Evolutionary conservation across 2,113 vertebrate species (phyloP).

Genomic region (Myiagra hebetior): DNA sequence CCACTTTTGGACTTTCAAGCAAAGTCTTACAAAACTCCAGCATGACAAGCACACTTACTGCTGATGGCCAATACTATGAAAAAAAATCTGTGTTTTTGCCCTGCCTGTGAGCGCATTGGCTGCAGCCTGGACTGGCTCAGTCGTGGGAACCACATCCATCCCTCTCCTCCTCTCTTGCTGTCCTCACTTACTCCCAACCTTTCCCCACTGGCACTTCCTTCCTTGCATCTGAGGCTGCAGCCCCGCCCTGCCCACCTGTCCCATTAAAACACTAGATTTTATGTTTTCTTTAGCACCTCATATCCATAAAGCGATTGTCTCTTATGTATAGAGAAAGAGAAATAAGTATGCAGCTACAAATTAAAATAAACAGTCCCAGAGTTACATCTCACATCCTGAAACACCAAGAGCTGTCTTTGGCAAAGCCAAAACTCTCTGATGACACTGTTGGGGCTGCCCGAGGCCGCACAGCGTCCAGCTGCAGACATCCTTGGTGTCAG

Average conservation of each 20-base stretch:
- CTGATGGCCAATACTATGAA: rapidly evolving
- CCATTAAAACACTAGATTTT: neutral
- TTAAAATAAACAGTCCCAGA: neutral
- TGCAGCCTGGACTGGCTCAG: rapidly evolving
- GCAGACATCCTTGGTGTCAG: too few species aligned
- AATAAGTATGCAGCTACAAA: neutral
- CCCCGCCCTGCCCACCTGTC: rapidly evolving
- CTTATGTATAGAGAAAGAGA: neutral
- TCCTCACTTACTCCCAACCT: neutral
- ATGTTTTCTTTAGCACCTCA: neutral
- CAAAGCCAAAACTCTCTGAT: neutral
- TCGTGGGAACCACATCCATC: rapidly evolving
- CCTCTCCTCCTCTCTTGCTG: neutral
- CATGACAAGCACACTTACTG: rapidly evolving
- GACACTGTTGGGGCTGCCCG: too few species aligned
- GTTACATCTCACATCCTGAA: neutral
- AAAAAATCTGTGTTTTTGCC: too few species aligned
- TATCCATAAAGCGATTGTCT: neutral
- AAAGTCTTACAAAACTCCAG: neutral
- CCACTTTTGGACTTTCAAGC: neutral
- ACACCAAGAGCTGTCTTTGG: too few species aligned
- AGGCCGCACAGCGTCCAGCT: too few species aligned
- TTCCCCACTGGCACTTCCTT: neutral
- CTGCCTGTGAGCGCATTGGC: rapidly evolving
- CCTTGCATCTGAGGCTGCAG: neutral